Conservation (phyloP, 2,113 vertebrate genomes). For the Corythaixoides concolor region DNA sequence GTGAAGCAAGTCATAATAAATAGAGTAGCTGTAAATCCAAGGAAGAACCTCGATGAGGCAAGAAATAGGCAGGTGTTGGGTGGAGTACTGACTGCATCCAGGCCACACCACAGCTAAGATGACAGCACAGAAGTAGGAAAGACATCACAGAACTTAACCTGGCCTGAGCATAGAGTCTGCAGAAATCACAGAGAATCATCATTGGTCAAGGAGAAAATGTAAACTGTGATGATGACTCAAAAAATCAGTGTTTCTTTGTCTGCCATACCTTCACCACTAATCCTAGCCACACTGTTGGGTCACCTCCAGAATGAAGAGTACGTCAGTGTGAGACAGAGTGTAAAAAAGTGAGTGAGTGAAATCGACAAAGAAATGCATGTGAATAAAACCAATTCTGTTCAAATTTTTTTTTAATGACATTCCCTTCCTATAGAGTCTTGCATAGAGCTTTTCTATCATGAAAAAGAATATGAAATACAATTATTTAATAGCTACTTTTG, state of each 20-base stretch:
- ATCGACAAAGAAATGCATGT: neutral
- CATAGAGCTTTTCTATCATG: neutral
- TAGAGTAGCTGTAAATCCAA: neutral
- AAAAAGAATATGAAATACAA: neutral
- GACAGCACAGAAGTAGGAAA: neutral
- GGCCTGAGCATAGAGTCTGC: neutral
- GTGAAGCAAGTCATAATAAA: no score
- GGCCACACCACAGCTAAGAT: neutral
- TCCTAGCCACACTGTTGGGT: neutral
- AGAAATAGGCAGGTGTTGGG: neutral
- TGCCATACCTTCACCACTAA: neutral
- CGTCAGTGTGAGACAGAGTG: neutral
- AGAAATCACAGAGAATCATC: neutral
- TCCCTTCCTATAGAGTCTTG: neutral
- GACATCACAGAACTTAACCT: neutral
- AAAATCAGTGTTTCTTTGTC: neutral
- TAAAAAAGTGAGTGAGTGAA: neutral
- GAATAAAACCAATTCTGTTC: neutral
- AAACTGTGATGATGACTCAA: accelerated
- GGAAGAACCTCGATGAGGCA: neutral
- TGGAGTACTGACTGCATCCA: neutral
- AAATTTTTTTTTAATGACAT: neutral
- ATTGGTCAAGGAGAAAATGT: neutral
- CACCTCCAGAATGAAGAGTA: neutral
- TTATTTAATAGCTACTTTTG: neutral